Percentiles rank a stretch among this genome's conserved stretches.
These are phyloP conservation scores for Gymnocypris eckloni DNA, from an alignment of 2,797 vertebrate genomes.

Conservation along the genomic window DNA sequence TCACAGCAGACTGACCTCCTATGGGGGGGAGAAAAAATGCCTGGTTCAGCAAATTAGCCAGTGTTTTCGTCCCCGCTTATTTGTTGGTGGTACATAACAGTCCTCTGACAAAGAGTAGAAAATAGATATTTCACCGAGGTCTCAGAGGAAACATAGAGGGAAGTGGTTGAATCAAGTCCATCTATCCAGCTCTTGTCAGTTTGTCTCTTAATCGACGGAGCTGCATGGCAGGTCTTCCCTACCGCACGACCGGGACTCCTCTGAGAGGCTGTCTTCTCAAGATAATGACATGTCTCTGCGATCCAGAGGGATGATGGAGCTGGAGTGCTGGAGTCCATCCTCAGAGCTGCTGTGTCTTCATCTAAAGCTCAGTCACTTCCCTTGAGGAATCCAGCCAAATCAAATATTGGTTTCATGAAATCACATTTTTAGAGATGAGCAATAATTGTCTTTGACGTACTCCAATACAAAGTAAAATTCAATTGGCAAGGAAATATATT, in stretches of 20 bases:
- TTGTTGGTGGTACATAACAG: constrained; percentile 59
- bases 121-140: constrained; percentile 69
- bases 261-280: background rate
- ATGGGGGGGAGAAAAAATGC: constrained; percentile 62
- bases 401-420: background rate
- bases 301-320: constrained; percentile 24
- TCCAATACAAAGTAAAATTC: background rate
- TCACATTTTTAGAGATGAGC: background rate
- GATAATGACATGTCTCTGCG: constrained; percentile 39
- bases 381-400: background rate
- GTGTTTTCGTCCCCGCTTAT: constrained; percentile 64
- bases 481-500: background rate
- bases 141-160: constrained; percentile 61
- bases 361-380: constrained; percentile 4
- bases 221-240: constrained; percentile 2
- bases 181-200: constrained; percentile 66
- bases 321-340: constrained; percentile 1
- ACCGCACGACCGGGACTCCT: constrained; percentile 21
- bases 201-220: constrained; percentile 42
- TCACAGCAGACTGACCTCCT: constrained; percentile 50
- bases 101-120: constrained; percentile 65
- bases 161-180: constrained; percentile 56
- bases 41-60: constrained; percentile 75
- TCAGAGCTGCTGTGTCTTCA: constrained; percentile 30
- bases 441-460: background rate